Conservation (phyloP, 2,888 invertebrate genomes). For the Noctua janthina region DNA sequence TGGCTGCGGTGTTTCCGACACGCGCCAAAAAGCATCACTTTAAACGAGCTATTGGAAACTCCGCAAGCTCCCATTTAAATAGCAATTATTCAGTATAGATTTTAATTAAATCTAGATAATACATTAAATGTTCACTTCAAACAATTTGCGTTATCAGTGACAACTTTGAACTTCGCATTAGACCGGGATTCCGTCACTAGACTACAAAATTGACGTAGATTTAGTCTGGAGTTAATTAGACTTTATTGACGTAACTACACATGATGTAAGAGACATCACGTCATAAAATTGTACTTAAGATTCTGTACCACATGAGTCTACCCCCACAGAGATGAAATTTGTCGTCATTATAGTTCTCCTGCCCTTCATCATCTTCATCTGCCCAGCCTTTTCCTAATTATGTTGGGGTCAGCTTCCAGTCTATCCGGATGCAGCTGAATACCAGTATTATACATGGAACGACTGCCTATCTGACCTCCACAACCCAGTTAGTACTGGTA, state of each 20-base stretch:
- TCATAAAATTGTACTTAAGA: background rate
- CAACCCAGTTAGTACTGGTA: too few species aligned
- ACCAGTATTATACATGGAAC: too few species aligned
- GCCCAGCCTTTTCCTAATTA: too few species aligned
- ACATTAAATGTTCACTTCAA: constrained; percentile 2
- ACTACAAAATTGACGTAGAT: background rate
- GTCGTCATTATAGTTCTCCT: too few species aligned
- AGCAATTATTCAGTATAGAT: background rate
- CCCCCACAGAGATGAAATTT: too few species aligned
- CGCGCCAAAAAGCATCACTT: background rate
- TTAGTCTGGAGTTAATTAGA: background rate
- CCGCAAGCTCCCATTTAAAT: background rate
- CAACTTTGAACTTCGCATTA: constrained; percentile 1
- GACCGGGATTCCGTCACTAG: constrained; percentile 8
- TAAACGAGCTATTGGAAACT: background rate
- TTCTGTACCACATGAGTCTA: background rate
- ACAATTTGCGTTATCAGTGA: background rate
- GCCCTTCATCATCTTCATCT: too few species aligned
- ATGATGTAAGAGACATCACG: background rate
- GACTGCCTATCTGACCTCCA: too few species aligned
- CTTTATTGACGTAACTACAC: background rate
- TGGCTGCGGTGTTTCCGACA: background rate
- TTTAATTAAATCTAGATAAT: constrained; percentile 3
- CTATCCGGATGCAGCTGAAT: too few species aligned
- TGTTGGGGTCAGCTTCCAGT: too few species aligned